Evolutionary conservation across 1,140 invertebrate species (phyloP), one percentile per base, ranked within the genome.

Genomic region (Eufriesea mexicana): DNA sequence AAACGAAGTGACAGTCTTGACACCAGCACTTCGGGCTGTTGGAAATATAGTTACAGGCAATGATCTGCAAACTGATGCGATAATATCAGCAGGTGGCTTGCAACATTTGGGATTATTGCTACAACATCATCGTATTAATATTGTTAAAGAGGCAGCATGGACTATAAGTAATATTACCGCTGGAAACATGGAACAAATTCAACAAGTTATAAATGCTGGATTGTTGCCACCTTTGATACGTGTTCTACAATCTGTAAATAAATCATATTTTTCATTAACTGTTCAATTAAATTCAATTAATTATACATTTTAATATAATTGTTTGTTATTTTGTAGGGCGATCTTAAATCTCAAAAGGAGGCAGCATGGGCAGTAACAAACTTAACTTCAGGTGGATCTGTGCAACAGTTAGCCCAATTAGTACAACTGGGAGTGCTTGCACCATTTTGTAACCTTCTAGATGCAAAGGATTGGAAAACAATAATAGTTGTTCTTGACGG

Each of bases 1-100:
- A 87, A 93, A 95, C 47, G 96, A 98, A 84, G 95, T 96, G 0
- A 96, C 96, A 59, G 96, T 98, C 51, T 95, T 98, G 88, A 99
- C 98, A 2, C 98, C 99, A 25, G 98, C 98, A 1, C 94, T 99
- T 49, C 94, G 99, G 84, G 96, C 97, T 45, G 95, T 98, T 35
- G 97, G 97, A n/a, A 98, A 98, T 89, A 98, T 98, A 94, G 97
- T 98, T 8, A 98, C 97, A 18, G 97, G 97, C 7, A 97, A 95
- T 87, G 97, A 98, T 93, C 77, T 81, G 25, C 96, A 99, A 96
- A 99, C 99, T 20, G 98, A 99, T 92, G 95, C 96, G 18, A 98
- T 99, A 12, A 96, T 99, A 35, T 95, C 96, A 72, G 96, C 96
- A 72, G 97, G 97, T 18, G 98, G 96, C 77, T 94, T 99, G 10